These are phyloP conservation scores for Hippocampus comes DNA, from an alignment of 2,113 vertebrate genomes.

Conservation along the genomic window DNA sequence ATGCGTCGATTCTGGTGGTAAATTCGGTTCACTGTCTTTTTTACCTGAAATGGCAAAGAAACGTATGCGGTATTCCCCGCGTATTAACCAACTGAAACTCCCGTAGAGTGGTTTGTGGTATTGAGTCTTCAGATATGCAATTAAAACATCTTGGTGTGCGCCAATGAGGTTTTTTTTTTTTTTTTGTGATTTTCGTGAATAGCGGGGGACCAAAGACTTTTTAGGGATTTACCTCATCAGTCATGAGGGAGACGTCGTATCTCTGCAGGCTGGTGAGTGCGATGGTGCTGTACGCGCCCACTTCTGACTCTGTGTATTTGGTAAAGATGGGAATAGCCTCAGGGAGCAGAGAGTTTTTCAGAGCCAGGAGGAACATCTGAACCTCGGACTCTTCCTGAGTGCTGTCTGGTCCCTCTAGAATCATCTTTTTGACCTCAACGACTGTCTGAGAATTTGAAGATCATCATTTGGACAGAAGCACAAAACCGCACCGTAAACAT, in stretches of 20 bases:
- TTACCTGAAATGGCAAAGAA: constrained; percentile 76
- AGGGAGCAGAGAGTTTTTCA: constrained; percentile 89
- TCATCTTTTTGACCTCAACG: constrained; percentile 82
- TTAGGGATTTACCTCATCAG: constrained; percentile 74
- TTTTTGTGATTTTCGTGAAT: neutral
- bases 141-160: too few species aligned
- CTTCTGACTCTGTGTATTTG: constrained; percentile 81
- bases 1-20: constrained; percentile 89
- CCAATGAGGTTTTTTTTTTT: too few species aligned
- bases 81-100: neutral
- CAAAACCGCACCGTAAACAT: neutral
- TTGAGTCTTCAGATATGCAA: too few species aligned
- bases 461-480: neutral
- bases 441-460: constrained; percentile 71
- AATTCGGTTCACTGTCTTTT: constrained; percentile 85
- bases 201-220: neutral
- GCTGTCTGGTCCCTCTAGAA: constrained; percentile 81
- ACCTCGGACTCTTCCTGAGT: constrained; percentile 77
- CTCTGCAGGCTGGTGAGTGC: constrained; percentile 84
- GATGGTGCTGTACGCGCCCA: constrained; percentile 81
- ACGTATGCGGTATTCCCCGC: neutral
- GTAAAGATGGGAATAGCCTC: constrained; percentile 86
- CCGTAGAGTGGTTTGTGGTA: too few species aligned
- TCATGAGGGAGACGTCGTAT: constrained; percentile 80
- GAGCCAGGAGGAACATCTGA: constrained; percentile 84